Evolutionary conservation across 92 coral and sea anemone species (phyloP).

Genomic region (Palythoa heliodiscus): DNA sequence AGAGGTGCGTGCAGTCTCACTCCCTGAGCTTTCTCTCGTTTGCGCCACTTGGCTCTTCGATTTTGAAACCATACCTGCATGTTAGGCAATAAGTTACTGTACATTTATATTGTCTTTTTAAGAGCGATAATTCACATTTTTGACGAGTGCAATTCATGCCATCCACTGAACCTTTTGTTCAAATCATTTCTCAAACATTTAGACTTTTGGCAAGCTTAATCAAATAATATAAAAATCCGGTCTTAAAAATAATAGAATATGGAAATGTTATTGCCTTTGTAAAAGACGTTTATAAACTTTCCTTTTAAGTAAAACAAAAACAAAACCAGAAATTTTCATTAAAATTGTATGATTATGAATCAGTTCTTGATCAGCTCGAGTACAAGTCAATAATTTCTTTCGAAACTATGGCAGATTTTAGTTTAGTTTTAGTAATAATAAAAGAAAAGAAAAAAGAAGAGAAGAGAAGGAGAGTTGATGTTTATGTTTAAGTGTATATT

Average conservation of each 20-base stretch:
- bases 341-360: constrained; percentile 50
- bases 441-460: neutral
- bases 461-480: neutral
- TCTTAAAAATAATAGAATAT: neutral
- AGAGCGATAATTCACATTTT: neutral
- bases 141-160: neutral
- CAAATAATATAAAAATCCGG: constrained; percentile 8
- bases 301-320: constrained; percentile 40
- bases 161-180: neutral
- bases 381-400: neutral
- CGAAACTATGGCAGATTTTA: neutral
- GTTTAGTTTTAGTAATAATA: neutral
- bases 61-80: constrained; percentile 97
- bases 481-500: neutral
- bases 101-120: neutral
- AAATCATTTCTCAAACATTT: neutral
- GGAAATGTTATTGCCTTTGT: constrained; percentile 21
- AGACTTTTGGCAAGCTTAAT: constrained; percentile 2
- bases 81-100: neutral
- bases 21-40: constrained; percentile 89
- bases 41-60: constrained; percentile 91
- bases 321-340: constrained; percentile 38
- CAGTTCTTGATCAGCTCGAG: constrained; percentile 30
- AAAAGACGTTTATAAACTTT: constrained; percentile 41
- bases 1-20: constrained; percentile 91